Evolutionary conservation across 2,113 vertebrate genomes (phyloP).

Genomic region (Nesospiza acunhae): DNA sequence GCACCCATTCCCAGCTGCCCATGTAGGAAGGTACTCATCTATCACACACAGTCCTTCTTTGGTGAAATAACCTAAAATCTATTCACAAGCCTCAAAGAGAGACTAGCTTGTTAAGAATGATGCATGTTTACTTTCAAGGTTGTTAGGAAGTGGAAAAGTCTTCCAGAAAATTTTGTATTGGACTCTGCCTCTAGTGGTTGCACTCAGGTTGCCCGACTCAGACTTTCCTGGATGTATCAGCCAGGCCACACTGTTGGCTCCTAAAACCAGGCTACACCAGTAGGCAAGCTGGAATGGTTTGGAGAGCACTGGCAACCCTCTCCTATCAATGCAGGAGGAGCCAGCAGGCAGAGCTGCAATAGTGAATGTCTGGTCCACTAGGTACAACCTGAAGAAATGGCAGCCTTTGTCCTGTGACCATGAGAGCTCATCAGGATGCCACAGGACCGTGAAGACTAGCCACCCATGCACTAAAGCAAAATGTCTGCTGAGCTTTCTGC

Average conservation of each 20-base stretch:
- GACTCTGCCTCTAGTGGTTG: not conserved
- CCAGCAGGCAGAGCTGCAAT: not conserved
- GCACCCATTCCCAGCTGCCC: not conserved
- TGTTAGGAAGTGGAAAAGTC: not conserved
- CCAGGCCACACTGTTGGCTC: not conserved
- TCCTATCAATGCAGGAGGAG: rapidly evolving
- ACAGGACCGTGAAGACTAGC: not conserved
- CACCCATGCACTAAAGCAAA: not conserved
- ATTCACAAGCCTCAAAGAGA: not conserved
- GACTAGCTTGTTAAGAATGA: rapidly evolving
- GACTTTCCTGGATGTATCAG: not conserved
- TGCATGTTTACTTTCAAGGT: not conserved
- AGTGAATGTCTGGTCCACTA: rapidly evolving
- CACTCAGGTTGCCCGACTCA: not conserved
- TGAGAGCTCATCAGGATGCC: rapidly evolving
- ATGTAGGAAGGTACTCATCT: not conserved
- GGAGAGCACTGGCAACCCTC: not conserved
- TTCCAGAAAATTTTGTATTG: not conserved
- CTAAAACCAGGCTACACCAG: not conserved
- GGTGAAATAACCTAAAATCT: not conserved
- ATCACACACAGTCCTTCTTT: not conserved
- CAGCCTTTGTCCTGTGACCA: not conserved
- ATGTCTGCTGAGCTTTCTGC: not conserved
- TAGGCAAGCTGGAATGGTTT: not conserved
- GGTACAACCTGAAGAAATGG: not conserved